A percentile compares a stretch with the other conserved stretches of the same genome.
These are phyloP conservation scores for Epirrhoe alternata DNA, from an alignment of 2,888 invertebrate genomes.

Conservation along the genomic window DNA sequence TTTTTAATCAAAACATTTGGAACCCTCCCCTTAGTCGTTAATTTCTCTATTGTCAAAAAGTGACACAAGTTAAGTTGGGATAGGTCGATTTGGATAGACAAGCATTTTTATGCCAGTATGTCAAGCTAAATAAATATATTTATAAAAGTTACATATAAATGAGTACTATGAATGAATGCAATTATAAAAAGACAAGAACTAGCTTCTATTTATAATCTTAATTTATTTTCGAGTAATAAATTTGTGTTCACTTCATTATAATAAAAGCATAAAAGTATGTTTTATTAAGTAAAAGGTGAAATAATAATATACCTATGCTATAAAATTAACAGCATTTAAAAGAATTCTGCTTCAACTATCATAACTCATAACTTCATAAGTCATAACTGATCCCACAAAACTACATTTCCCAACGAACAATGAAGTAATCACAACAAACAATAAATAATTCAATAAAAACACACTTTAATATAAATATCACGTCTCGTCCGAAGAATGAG, in stretches of 20 bases:
- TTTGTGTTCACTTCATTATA: too few species aligned
- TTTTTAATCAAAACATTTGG: constrained; percentile 83
- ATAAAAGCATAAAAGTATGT: too few species aligned
- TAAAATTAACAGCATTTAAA: constrained; percentile 8
- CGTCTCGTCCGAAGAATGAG: constrained; percentile 34
- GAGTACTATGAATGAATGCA: neutral
- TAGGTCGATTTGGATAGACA: constrained; percentile 58
- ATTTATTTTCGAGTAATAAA: too few species aligned
- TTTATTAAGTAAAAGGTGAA: neutral
- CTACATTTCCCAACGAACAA: constrained; percentile 22
- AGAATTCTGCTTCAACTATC: neutral
- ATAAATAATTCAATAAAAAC: constrained; percentile 40
- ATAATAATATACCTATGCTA: too few species aligned
- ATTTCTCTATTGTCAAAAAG: constrained; percentile 72
- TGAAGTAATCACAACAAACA: constrained; percentile 40
- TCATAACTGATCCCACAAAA: constrained; percentile 7
- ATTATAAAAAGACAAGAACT: neutral
- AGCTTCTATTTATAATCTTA: too few species aligned
- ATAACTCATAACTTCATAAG: too few species aligned
- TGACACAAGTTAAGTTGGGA: constrained; percentile 71
- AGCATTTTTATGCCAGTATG: constrained; percentile 27
- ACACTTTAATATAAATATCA: constrained; percentile 35
- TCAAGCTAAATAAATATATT: constrained; percentile 13
- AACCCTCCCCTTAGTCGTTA: constrained; percentile 64
- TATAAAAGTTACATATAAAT: neutral